Conservation (phyloP, 2,888 invertebrate genomes). For the Aethes cnicana region DNA sequence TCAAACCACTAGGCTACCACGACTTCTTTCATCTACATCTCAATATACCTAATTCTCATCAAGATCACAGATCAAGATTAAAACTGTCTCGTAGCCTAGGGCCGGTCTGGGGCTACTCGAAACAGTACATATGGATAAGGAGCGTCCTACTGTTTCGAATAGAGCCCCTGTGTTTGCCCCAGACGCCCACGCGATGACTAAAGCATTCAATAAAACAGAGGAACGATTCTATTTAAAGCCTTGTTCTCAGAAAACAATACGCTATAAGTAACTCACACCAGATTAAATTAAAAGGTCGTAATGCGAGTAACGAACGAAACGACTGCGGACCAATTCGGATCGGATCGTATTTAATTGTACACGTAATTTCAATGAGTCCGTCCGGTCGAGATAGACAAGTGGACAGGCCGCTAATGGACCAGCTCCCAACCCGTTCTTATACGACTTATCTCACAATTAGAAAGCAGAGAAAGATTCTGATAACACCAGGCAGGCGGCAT, state of each 20-base stretch:
- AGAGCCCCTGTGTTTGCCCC: too few species aligned
- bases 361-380: slow-evolving; percentile 49
- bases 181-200: too few species aligned
- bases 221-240: slow-evolving; percentile 9
- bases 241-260: slow-evolving; percentile 20
- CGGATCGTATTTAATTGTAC: slow-evolving; percentile 46
- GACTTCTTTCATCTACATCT: too few species aligned
- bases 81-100: too few species aligned
- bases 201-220: background rate
- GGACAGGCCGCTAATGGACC: slow-evolving; percentile 48
- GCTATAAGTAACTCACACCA: slow-evolving; percentile 12
- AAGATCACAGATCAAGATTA: too few species aligned
- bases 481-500: slow-evolving; percentile 51
- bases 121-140: too few species aligned
- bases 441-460: slow-evolving; percentile 57
- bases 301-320: slow-evolving; percentile 24
- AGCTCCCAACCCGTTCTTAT: slow-evolving; percentile 46
- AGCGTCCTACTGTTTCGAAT: too few species aligned
- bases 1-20: too few species aligned
- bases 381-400: slow-evolving; percentile 41
- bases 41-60: too few species aligned
- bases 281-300: slow-evolving; percentile 25
- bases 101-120: too few species aligned
- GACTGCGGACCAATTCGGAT: slow-evolving; percentile 38
- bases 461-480: slow-evolving; percentile 56